Evolutionary conservation across 2,113 vertebrate species (phyloP).

Genomic region (Silurus meridionalis): DNA sequence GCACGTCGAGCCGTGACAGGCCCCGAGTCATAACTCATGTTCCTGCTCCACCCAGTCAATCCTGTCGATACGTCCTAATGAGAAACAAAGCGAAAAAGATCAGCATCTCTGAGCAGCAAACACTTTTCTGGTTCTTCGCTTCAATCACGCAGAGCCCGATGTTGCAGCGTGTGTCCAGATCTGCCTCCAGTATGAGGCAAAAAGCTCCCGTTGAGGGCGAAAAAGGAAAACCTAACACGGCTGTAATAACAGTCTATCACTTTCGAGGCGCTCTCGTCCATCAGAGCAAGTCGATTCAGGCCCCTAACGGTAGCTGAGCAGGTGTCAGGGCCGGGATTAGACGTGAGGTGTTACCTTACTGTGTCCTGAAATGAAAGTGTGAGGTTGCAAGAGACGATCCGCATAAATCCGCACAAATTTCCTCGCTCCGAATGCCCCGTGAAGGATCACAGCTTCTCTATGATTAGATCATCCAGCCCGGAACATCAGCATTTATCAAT

Average conservation of each 20-base stretch:
- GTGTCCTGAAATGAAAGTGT: constrained; percentile 51
- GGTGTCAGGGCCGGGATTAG: constrained; percentile 51
- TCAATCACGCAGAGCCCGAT: not conserved
- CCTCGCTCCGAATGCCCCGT: not conserved
- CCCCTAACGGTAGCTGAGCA: constrained; percentile 37
- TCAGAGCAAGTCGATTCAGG: constrained; percentile 52
- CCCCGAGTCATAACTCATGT: constrained; percentile 48
- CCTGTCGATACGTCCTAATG: constrained; percentile 51
- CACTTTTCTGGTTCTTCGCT: not conserved
- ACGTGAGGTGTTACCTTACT: constrained; percentile 54
- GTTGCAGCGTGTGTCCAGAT: not conserved
- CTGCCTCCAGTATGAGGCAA: constrained; percentile 42
- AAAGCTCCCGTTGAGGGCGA: constrained; percentile 38
- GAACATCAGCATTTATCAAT: not conserved
- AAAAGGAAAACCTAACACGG: constrained; percentile 42
- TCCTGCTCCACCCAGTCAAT: constrained; percentile 53
- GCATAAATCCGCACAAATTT: not conserved
- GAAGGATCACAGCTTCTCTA: not conserved
- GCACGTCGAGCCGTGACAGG: constrained; percentile 43
- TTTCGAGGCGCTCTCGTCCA: constrained; percentile 60
- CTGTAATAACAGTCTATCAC: constrained; percentile 58
- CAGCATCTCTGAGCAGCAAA: not conserved
- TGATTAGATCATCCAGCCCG: not conserved
- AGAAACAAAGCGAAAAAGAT: constrained; percentile 51
- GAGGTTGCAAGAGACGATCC: constrained; percentile 19